Percentiles rank a stretch among this genome's conserved stretches.
Evolutionary conservation across 2,797 vertebrate species (phyloP).

Genomic region (Hypotaenidia okinawae): DNA sequence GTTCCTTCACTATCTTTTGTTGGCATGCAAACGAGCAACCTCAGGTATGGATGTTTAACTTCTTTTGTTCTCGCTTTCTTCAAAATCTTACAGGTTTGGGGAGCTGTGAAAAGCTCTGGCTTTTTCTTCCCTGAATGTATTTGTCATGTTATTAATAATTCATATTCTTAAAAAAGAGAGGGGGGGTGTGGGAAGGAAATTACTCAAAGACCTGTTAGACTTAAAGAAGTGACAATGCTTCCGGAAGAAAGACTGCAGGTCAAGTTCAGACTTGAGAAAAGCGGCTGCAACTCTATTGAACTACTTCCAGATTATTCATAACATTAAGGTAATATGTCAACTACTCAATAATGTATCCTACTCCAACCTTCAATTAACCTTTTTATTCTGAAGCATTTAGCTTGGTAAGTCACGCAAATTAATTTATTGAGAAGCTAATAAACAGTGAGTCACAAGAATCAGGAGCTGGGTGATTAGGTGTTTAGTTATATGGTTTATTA

Average conservation of each 20-base stretch:
- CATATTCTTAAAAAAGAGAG: constrained; percentile 7
- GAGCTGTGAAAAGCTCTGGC: background rate
- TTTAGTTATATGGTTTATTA: constrained; percentile 43
- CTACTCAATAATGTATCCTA: constrained; percentile 45
- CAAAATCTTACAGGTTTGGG: background rate
- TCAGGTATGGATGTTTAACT: constrained; percentile 34
- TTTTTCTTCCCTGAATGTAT: constrained; percentile 1
- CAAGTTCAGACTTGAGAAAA: constrained; percentile 40
- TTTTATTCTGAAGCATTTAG: constrained; percentile 63
- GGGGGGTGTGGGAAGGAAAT: background rate
- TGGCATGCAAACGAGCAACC: constrained; percentile 26
- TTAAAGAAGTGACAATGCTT: constrained; percentile 22
- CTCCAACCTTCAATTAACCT: constrained; percentile 69
- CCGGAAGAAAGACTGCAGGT: constrained; percentile 9
- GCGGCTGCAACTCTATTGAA: background rate
- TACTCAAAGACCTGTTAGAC: constrained; percentile 18
- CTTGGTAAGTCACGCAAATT: constrained; percentile 16
- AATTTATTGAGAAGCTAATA: constrained; percentile 57
- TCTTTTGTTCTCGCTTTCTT: constrained; percentile 38
- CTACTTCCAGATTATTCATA: constrained; percentile 52
- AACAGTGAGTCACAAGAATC: constrained; percentile 20
- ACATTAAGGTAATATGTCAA: constrained; percentile 41
- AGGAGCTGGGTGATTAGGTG: constrained; percentile 15
- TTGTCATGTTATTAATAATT: constrained; percentile 60
- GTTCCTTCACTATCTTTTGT: constrained; percentile 44